Percentiles rank a stretch among this genome's conserved stretches.
Evolutionary conservation across 2,797 vertebrate genomes (phyloP).

Genomic region (Enteromius afrohamiltoni): DNA sequence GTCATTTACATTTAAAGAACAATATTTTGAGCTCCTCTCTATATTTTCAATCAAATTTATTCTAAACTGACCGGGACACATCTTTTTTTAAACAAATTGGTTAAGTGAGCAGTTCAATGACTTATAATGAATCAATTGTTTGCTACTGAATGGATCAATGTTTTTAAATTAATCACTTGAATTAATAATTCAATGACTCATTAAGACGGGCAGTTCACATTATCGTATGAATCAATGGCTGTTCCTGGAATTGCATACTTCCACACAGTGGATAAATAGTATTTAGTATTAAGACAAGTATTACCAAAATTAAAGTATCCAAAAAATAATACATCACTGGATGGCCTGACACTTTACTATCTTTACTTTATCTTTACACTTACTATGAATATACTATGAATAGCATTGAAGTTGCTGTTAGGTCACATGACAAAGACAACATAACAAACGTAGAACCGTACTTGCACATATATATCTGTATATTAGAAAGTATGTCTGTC

Average conservation of each 20-base stretch:
- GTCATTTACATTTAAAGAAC: background rate
- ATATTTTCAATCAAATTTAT: background rate
- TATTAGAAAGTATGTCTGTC: background rate
- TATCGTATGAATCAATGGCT: background rate
- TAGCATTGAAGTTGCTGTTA: background rate
- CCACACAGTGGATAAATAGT: background rate
- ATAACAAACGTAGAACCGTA: background rate
- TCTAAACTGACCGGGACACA: background rate
- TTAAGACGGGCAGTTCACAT: background rate
- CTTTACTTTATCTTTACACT: too few species aligned
- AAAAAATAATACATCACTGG: background rate
- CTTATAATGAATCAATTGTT: background rate
- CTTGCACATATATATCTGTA: background rate
- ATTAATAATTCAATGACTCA: background rate
- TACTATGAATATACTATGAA: too few species aligned
- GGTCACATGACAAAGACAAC: background rate
- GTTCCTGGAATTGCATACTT: background rate
- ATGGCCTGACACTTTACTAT: background rate
- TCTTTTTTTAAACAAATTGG: background rate
- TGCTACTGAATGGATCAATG: background rate
- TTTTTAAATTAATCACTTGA: background rate
- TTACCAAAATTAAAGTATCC: background rate
- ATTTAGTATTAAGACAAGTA: background rate
- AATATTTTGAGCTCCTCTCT: background rate
- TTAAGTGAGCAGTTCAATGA: background rate